phyloP scores from a whole-genome alignment of 2,888 invertebrate species.

The Bibio marci region DNA sequence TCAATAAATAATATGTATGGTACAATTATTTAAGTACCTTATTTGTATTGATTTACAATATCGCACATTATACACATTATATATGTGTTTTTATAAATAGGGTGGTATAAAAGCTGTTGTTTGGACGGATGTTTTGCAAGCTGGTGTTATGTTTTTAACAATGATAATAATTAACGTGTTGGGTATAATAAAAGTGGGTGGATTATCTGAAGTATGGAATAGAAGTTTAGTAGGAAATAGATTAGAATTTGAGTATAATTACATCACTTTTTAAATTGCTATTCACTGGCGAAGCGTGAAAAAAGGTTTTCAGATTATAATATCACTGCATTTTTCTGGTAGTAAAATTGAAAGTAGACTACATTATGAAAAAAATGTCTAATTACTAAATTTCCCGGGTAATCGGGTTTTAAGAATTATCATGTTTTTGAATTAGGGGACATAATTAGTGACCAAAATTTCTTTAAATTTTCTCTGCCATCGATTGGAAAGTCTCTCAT shows the following conservation, averaged over 20 bases:
- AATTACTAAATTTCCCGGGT: too few species aligned
- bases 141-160: conserved; percentile 25
- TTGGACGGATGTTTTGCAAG: conserved; percentile 20
- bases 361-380: too few species aligned
- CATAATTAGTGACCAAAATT: too few species aligned
- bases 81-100: not conserved
- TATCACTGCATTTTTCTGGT: too few species aligned
- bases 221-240: conserved; percentile 24
- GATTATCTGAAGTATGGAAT: conserved; percentile 22
- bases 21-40: too few species aligned
- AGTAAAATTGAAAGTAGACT: too few species aligned
- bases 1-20: conserved; percentile 8
- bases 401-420: too few species aligned
- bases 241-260: conserved; percentile 15
- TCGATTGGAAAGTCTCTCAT: too few species aligned
- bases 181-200: conserved; percentile 27
- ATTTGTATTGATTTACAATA: not conserved
- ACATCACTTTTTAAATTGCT: too few species aligned
- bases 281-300: too few species aligned
- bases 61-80: not conserved
- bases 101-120: conserved; percentile 3
- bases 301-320: not conserved
- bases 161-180: conserved; percentile 24
- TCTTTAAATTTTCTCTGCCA: too few species aligned
- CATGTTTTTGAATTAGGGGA: too few species aligned